These are phyloP conservation scores for Hemiprocne comata DNA, from an alignment of 2,113 vertebrate species.

Conservation along the genomic window DNA sequence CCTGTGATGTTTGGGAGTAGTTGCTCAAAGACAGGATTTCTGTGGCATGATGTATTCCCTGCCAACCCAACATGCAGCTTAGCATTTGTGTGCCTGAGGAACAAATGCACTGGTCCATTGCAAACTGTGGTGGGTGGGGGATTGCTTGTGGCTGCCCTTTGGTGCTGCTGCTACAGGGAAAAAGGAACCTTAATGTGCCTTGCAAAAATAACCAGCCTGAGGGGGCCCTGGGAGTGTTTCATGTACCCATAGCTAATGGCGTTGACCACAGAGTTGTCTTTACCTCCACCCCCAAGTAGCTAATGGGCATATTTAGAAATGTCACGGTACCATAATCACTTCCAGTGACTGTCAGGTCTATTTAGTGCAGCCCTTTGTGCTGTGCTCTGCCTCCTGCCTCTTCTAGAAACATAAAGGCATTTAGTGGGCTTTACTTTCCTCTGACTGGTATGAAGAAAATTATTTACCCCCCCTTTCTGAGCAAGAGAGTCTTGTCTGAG, in stretches of 20 bases:
- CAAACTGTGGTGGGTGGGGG: neutral
- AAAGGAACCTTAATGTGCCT: neutral
- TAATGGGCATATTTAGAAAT: slow-evolving; percentile 42
- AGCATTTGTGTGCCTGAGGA: neutral
- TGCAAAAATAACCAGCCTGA: neutral
- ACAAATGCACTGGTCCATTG: neutral
- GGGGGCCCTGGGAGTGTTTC: neutral
- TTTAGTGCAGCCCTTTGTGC: slow-evolving; percentile 29
- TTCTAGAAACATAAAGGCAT: neutral
- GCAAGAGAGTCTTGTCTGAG: neutral
- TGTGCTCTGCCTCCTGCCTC: slow-evolving; percentile 4
- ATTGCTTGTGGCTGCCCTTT: neutral
- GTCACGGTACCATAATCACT: slow-evolving; percentile 21
- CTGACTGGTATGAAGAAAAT: neutral
- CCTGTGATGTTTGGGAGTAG: fast-evolving
- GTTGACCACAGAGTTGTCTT: neutral
- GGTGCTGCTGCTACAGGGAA: neutral
- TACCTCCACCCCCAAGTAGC: neutral
- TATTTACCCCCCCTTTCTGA: neutral
- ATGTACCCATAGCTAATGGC: neutral
- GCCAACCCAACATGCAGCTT: neutral
- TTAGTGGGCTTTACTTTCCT: neutral
- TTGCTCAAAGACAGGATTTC: neutral
- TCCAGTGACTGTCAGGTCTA: slow-evolving; percentile 6
- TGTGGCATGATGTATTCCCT: neutral